Base-by-base conservation (phyloP, 2,888 invertebrate genomes). In the Liopterus haemorrhoidalis region DNA sequence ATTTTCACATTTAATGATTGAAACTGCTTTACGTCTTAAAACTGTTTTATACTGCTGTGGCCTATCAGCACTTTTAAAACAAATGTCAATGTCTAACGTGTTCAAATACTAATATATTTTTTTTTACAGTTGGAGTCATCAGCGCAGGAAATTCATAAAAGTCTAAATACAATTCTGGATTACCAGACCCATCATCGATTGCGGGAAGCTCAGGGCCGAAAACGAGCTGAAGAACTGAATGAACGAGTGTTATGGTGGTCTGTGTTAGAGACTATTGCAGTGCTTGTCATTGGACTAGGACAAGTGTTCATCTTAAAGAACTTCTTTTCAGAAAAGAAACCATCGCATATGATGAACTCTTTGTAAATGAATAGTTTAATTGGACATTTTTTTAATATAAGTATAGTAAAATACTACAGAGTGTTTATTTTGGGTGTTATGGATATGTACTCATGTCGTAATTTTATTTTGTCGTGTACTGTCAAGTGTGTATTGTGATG, bases 171-270 rank as follows among this genome's bases (percentile, higher is more conserved):
- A 52, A 86, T 96, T 42, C 75, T 93, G 51, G 97, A 99, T 67
- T 89, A 88, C 61, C 97, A 99, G 73, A 99, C 97, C 4, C 96
- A 97, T 70, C 95, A 97, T 70, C 78, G 95, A 47, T 70, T 99
- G 49, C 76, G 93, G 40, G 99, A 99, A 71, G 85, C 96, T 2
- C 93, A 95, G 66, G 87, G 94, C 38, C 81, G 96, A 40, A 94
- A 92, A 62, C 77, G 95, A 47, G 99, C 96, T 1, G 99, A 99
- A 70, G 93, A 96, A 64, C 73, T 99, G 41, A 97, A 96, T 60
- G 92, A 94, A 64, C 77, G 90, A 57, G 96, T 99, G 5, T 76
- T 91, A 62, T 81, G 82, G 75, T 99, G 96, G 95, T 93, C 96
- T 0, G 70, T 90, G 30, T 77, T 87, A 54, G 94, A 97, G 68